A percentile compares a stretch with the other conserved stretches of the same genome.
Evolutionary conservation across 2,888 invertebrate species (phyloP).

Genomic region (Xanthia icteritia): DNA sequence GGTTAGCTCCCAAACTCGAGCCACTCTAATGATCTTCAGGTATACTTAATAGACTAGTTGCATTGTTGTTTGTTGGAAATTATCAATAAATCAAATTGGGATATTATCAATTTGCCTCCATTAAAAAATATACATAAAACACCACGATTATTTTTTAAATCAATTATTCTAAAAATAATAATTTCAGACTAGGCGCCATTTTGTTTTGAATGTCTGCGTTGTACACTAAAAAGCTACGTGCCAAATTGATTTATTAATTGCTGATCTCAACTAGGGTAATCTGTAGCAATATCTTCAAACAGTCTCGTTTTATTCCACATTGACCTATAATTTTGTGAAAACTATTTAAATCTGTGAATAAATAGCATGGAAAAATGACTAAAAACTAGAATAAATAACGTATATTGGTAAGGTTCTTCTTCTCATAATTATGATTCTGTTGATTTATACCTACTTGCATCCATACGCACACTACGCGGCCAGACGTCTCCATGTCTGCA

Average conservation of each 20-base stretch:
- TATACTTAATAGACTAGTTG: not conserved
- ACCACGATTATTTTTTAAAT: not conserved
- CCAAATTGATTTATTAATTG: not conserved
- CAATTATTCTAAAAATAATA: not conserved
- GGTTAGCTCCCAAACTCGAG: not conserved
- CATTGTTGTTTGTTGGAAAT: not conserved
- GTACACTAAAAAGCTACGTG: not conserved
- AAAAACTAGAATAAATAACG: not conserved
- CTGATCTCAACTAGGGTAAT: not conserved
- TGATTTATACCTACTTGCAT: too few relatives aligned
- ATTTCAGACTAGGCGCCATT: not conserved
- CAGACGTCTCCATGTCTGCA: too few relatives aligned
- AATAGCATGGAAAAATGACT: not conserved
- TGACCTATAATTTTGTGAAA: not conserved
- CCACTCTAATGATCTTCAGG: not conserved
- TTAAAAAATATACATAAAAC: not conserved
- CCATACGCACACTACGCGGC: too few relatives aligned
- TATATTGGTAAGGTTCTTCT: not conserved
- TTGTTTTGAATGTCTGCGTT: not conserved
- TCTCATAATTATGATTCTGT: too few relatives aligned
- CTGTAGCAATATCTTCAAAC: not conserved
- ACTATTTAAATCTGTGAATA: not conserved
- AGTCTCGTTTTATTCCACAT: not conserved
- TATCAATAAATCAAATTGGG: too few relatives aligned
- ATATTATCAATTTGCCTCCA: too few relatives aligned